Evolutionary conservation across 2,797 vertebrate genomes (phyloP).

Genomic region (Apodemus agrarius): DNA sequence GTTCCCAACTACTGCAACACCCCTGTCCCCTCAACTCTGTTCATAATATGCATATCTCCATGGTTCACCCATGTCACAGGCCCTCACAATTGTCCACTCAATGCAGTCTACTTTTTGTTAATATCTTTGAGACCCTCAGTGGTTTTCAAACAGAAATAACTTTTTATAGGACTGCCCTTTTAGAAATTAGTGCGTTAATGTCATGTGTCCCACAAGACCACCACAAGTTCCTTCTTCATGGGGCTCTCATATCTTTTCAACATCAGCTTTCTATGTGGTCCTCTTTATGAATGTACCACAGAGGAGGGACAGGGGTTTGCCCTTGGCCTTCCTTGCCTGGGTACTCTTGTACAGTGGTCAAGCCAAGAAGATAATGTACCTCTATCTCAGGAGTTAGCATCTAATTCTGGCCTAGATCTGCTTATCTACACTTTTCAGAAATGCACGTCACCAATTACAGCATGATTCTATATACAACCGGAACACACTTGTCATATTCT

Average conservation of each 20-base stretch:
- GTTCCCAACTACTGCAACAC: not conserved
- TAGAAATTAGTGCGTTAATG: not conserved
- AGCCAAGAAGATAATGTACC: not conserved
- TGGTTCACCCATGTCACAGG: too few relatives aligned
- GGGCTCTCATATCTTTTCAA: fast-evolving
- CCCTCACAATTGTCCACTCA: not conserved
- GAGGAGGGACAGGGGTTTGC: not conserved
- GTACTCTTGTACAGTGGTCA: not conserved
- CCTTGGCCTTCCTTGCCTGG: not conserved
- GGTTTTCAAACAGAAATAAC: not conserved
- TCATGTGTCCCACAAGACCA: not conserved
- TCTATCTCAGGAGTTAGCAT: not conserved
- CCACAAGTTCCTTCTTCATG: fast-evolving
- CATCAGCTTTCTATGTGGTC: not conserved
- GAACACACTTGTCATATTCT: not conserved
- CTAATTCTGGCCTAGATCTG: not conserved
- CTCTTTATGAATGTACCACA: not conserved
- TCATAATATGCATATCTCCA: not conserved
- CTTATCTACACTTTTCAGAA: not conserved
- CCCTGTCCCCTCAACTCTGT: not conserved
- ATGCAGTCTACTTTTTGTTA: not conserved
- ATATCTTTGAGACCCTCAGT: not conserved
- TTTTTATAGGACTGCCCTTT: not conserved
- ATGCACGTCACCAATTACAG: not conserved
- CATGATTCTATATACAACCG: not conserved